phyloP scores from a whole-genome alignment of 2,113 vertebrate genomes.

The Rhynchopsitta pachyrhyncha region DNA sequence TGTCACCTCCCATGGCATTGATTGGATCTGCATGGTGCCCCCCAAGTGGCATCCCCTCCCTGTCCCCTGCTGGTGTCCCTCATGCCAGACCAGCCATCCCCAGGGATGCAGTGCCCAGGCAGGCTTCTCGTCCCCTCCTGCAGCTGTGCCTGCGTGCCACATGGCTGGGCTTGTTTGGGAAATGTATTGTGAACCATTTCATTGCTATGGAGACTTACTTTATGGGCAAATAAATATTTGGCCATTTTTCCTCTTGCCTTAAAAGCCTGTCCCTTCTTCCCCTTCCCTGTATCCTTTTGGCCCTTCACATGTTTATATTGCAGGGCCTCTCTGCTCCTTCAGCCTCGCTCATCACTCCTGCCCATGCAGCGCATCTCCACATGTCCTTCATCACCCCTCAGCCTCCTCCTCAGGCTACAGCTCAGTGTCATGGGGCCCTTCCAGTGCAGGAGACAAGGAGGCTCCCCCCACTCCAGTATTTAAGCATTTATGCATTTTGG shows the following conservation, averaged over 20 bases:
- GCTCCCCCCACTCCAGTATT: background rate
- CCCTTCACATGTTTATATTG: background rate
- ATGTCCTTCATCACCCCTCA: background rate
- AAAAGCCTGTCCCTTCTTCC: background rate
- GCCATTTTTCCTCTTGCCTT: background rate
- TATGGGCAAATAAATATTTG: constrained; percentile 43
- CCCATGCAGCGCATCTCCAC: background rate
- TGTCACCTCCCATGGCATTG: background rate
- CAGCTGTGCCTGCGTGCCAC: background rate
- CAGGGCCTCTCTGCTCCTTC: background rate
- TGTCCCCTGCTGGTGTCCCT: background rate
- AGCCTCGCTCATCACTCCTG: background rate
- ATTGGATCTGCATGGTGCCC: accelerated
- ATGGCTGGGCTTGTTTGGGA: background rate
- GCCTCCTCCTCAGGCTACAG: background rate
- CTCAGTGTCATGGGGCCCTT: background rate
- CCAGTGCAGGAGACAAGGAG: background rate
- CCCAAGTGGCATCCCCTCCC: background rate
- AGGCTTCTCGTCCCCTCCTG: accelerated
- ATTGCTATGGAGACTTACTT: constrained; percentile 22
- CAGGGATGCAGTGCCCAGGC: accelerated
- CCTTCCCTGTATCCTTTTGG: background rate
- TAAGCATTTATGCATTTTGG: background rate
- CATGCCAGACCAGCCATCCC: accelerated
- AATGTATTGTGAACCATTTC: background rate